phyloP scores from a whole-genome alignment of 2,797 vertebrate genomes.

The Chelidonichthys spinosus region DNA sequence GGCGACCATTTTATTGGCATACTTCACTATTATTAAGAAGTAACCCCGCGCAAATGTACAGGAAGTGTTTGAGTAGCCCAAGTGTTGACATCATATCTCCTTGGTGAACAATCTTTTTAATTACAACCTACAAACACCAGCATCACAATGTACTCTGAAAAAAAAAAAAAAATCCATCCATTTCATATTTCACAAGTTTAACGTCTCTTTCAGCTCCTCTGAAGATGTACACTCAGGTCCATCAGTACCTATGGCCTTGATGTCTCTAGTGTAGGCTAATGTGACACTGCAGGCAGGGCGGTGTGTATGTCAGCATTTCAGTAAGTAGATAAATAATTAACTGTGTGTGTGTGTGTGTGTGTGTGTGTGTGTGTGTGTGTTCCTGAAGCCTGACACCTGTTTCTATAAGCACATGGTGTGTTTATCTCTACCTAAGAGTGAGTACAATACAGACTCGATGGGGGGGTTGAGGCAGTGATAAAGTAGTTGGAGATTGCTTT shows the following conservation, averaged over 20 bases:
- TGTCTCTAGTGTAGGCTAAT: slow-evolving; percentile 48
- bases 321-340: slow-evolving; percentile 79
- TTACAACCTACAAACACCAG: slow-evolving; percentile 7
- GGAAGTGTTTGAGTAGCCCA: not conserved
- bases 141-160: not conserved
- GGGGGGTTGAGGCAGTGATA: slow-evolving; percentile 34
- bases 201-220: slow-evolving; percentile 5
- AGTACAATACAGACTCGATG: slow-evolving; percentile 52
- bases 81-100: not conserved
- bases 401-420: slow-evolving; percentile 74
- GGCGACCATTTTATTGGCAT: not conserved
- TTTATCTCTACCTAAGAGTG: slow-evolving; percentile 67
- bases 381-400: slow-evolving; percentile 81
- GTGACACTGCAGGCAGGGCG: slow-evolving; percentile 58
- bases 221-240: not conserved
- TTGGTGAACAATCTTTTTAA: slow-evolving; percentile 2
- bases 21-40: not conserved
- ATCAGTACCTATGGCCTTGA: slow-evolving; percentile 34
- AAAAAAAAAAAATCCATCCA: not conserved
- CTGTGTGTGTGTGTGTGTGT: slow-evolving; percentile 51
- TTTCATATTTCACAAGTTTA: not conserved
- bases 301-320: slow-evolving; percentile 78
- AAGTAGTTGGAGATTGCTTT: slow-evolving; percentile 55
- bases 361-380: slow-evolving; percentile 53
- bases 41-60: not conserved